phyloP scores from a whole-genome alignment of 2,797 vertebrate genomes.

The Coregonus suidteri region DNA sequence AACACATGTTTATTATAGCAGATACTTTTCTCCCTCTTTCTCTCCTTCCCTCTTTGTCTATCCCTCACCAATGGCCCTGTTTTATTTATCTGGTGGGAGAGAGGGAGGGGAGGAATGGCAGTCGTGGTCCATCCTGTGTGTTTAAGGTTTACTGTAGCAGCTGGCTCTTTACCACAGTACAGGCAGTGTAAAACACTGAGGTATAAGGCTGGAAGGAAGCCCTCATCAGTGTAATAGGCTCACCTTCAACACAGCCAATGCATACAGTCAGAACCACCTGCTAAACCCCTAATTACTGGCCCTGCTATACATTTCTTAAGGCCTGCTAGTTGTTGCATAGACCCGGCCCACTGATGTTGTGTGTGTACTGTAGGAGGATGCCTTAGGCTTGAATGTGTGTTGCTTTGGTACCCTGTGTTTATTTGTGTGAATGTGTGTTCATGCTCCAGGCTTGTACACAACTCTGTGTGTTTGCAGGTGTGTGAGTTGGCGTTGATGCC shows the following conservation, averaged over 20 bases:
- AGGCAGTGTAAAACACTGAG: too few relatives aligned
- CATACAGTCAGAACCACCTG: not conserved
- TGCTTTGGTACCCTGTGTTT: not conserved
- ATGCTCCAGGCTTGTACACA: slow-evolving; percentile 27
- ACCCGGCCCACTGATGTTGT: not conserved
- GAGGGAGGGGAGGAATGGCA: not conserved
- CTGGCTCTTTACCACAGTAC: too few relatives aligned
- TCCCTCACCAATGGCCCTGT: not conserved
- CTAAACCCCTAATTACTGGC: not conserved
- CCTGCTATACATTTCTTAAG: not conserved
- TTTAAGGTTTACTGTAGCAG: too few relatives aligned
- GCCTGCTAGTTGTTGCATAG: not conserved
- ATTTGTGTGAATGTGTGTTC: slow-evolving; percentile 28
- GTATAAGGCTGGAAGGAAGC: too few relatives aligned
- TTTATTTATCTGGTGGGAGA: slow-evolving; percentile 12
- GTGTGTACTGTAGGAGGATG: not conserved
- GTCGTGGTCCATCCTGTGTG: not conserved
- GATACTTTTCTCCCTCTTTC: not conserved
- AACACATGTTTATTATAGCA: not conserved
- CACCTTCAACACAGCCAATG: not conserved
- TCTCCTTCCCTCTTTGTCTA: not conserved
- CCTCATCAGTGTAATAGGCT: too few relatives aligned
- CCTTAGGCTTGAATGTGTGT: not conserved
- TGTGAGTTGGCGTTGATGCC: slow-evolving; percentile 7
- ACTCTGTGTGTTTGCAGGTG: slow-evolving; percentile 50